These are phyloP conservation scores for Neodon shergylaensis DNA, from an alignment of 2,113 vertebrate genomes.

Conservation along the genomic window DNA sequence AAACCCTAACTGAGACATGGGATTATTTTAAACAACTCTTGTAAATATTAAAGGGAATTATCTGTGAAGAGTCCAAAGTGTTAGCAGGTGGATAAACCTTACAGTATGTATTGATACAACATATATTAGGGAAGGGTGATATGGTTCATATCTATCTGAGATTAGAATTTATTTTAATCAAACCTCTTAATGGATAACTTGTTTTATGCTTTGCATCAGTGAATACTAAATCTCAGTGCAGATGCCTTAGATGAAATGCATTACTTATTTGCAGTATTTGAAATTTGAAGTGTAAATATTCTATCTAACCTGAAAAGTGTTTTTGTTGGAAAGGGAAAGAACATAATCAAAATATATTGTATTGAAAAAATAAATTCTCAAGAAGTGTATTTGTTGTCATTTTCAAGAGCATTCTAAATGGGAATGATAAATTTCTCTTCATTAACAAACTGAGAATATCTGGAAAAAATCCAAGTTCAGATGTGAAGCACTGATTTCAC, in stretches of 20 bases:
- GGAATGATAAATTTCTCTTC: slow-evolving; percentile 18
- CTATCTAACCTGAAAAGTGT: background rate
- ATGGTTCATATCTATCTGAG: slow-evolving; percentile 24
- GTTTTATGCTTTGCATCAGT: slow-evolving; percentile 42
- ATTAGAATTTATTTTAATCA: slow-evolving; percentile 59
- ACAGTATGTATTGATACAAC: slow-evolving; percentile 47
- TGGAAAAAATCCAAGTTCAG: slow-evolving; percentile 70
- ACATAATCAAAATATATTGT: too few relatives aligned
- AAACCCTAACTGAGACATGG: background rate
- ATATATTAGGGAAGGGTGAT: slow-evolving; percentile 59
- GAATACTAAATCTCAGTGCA: background rate
- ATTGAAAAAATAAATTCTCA: background rate
- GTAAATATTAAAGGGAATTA: background rate
- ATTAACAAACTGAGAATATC: slow-evolving; percentile 57
- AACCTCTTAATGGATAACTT: slow-evolving; percentile 62
- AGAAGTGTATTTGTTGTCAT: slow-evolving; percentile 42
- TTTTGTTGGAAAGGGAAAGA: slow-evolving; percentile 34
- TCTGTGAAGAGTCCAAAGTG: background rate
- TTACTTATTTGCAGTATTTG: background rate
- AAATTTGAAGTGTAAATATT: slow-evolving; percentile 58
- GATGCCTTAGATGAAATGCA: slow-evolving; percentile 48
- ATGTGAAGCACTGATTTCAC: slow-evolving; percentile 76
- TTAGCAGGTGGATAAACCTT: slow-evolving; percentile 55
- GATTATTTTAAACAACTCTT: background rate
- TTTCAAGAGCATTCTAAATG: slow-evolving; percentile 34